Evolutionary conservation across 2,888 invertebrate genomes (phyloP).

Genomic region (Nemurella pictetii): DNA sequence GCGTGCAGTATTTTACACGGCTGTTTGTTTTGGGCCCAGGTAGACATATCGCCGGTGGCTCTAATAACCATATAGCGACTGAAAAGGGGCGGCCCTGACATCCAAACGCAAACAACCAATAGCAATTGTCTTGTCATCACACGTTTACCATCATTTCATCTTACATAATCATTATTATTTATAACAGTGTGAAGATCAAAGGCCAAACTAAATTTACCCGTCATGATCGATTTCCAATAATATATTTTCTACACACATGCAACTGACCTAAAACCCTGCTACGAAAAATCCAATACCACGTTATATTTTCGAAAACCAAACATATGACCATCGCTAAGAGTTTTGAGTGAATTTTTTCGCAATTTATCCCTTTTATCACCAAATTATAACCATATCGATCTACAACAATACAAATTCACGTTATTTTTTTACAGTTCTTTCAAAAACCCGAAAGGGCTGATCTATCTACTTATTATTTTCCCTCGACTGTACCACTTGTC

Average conservation of each 20-base stretch:
- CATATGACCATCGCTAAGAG: too few species aligned
- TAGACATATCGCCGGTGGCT: not conserved
- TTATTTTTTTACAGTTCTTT: not conserved
- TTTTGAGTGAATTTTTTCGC: too few species aligned
- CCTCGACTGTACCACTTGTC: constrained; percentile 1
- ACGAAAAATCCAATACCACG: too few species aligned
- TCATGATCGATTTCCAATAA: not conserved
- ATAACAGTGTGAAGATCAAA: not conserved
- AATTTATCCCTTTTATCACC: not conserved
- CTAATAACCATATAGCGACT: not conserved
- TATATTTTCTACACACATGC: too few species aligned
- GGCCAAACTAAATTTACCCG: not conserved
- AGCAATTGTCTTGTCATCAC: not conserved
- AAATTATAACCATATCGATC: not conserved
- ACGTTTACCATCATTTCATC: not conserved
- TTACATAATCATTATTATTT: not conserved
- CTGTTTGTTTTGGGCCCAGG: not conserved
- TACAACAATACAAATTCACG: not conserved
- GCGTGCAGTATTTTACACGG: not conserved
- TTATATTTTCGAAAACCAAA: too few species aligned
- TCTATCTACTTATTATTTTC: not conserved
- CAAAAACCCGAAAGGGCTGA: not conserved
- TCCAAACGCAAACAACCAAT: not conserved
- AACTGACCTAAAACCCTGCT: too few species aligned
- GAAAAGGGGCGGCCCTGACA: not conserved